Evolutionary conservation across 1,140 invertebrate species (phyloP).

Genomic region (Drosophila serrata): DNA sequence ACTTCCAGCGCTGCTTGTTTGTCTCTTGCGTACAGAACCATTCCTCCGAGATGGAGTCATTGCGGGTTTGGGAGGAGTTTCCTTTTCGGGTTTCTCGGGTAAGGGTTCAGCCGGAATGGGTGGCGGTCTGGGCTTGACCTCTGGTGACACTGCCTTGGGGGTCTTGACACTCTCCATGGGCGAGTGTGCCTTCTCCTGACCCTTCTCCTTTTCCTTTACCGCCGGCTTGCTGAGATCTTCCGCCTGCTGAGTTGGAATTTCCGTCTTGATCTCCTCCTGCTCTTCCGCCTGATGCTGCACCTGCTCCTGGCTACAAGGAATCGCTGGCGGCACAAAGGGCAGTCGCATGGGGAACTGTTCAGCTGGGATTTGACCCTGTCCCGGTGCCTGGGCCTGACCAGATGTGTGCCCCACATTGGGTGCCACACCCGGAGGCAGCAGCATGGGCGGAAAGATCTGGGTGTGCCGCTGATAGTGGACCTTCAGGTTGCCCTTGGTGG

Average conservation of each 20-base stretch:
- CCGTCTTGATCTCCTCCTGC: constrained; percentile 14
- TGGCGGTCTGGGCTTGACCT: constrained; percentile 1
- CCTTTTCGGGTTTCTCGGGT: constrained; percentile 50
- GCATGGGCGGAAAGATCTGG: constrained; percentile 92
- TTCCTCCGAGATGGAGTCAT: constrained; percentile 48
- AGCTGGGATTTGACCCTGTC: constrained; percentile 9
- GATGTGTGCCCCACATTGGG: constrained; percentile 10
- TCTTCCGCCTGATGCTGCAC: not conserved
- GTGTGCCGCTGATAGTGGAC: constrained; percentile 98
- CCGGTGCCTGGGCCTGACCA: not conserved
- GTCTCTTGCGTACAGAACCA: constrained; percentile 65
- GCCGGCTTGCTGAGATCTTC: constrained; percentile 69
- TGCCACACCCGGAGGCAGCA: constrained; percentile 86
- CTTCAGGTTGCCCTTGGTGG: constrained; percentile 98
- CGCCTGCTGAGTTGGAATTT: constrained; percentile 38
- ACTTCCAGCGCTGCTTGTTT: constrained; percentile 49
- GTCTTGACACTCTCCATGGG: constrained; percentile 36
- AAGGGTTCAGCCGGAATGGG: not conserved
- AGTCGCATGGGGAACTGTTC: constrained; percentile 62
- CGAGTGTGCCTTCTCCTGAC: constrained; percentile 40
- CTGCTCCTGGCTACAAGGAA: constrained; percentile 28
- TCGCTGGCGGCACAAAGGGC: constrained; percentile 51
- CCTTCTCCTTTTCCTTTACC: constrained; percentile 21
- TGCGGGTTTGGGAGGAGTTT: constrained; percentile 22
- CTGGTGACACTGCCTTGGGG: constrained; percentile 28